phyloP scores from a whole-genome alignment of 1,140 invertebrate genomes.

The Lethocerus indicus region DNA sequence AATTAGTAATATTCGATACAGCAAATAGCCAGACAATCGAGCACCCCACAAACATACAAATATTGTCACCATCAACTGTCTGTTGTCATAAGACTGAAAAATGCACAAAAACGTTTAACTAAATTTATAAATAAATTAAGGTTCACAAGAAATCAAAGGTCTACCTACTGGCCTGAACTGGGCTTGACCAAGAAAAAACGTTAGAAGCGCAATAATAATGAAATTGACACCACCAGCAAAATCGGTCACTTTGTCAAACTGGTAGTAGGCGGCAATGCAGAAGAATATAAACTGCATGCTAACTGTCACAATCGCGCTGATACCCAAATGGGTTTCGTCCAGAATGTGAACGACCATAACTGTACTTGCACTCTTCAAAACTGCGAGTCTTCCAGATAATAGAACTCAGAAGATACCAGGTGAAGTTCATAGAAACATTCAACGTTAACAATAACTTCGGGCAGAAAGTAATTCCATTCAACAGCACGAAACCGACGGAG shows the following conservation, averaged over 20 bases:
- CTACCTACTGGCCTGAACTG: constrained; percentile 27
- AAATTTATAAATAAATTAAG: not conserved
- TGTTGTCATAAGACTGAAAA: constrained; percentile 57
- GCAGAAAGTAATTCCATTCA: no score
- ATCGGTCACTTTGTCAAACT: constrained; percentile 80
- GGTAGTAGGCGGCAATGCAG: constrained; percentile 61
- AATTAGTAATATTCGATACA: constrained; percentile 76
- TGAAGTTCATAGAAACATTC: no score
- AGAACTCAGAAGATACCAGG: no score
- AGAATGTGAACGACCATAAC: constrained; percentile 54
- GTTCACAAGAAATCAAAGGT: not conserved
- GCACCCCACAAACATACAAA: constrained; percentile 75
- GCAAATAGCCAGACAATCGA: constrained; percentile 64
- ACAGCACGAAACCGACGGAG: no score
- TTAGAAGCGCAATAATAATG: constrained; percentile 69
- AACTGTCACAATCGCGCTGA: constrained; percentile 74
- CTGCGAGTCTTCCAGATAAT: no score
- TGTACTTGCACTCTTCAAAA: no score
- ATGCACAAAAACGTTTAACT: constrained; percentile 1
- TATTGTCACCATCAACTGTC: constrained; percentile 73
- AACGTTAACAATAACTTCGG: no score
- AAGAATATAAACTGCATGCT: constrained; percentile 81
- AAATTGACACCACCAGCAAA: constrained; percentile 86
- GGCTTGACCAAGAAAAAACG: constrained; percentile 61
- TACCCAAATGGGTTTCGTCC: constrained; percentile 70